These are phyloP conservation scores for Leptoteleia sp. DNA, from an alignment of 1,140 invertebrate genomes.

Conservation along the genomic window DNA sequence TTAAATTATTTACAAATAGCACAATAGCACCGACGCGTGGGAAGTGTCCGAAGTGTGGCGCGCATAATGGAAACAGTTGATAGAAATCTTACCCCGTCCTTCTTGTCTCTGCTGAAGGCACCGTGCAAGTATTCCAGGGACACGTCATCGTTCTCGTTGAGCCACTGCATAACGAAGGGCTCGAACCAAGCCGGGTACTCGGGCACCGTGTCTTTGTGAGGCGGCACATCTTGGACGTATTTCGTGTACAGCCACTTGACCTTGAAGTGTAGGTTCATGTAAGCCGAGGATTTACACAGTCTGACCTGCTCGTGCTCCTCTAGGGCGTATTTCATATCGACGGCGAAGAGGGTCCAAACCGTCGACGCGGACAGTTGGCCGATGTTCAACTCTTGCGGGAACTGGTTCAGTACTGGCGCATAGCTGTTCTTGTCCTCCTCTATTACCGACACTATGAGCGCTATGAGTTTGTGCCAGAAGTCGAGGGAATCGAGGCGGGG, in stretches of 20 bases:
- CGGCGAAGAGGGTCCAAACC: constrained; percentile 98
- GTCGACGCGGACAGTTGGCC: constrained; percentile 97
- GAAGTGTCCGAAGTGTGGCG: too few species aligned
- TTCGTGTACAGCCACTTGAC: constrained; percentile 99
- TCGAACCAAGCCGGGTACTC: constrained; percentile 99
- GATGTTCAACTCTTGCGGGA: constrained; percentile 95
- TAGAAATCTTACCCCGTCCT: too few species aligned
- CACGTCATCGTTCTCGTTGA: constrained; percentile 99
- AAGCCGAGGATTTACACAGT: constrained; percentile 97
- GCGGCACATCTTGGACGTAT: constrained; percentile 98
- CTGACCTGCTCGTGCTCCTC: constrained; percentile 98
- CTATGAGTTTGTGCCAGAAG: constrained; percentile 99
- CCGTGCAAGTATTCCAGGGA: constrained; percentile 99
- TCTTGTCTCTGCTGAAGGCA: too few species aligned
- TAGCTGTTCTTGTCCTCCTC: constrained; percentile 99
- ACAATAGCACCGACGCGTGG: too few species aligned
- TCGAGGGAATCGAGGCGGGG: constrained; percentile 95
- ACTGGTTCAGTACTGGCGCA: constrained; percentile 99
- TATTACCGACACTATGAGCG: constrained; percentile 98
- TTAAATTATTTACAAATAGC: background rate
- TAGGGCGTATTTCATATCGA: constrained; percentile 98
- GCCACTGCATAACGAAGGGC: constrained; percentile 99
- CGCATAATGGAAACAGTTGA: too few species aligned
- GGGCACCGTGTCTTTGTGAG: constrained; percentile 95
- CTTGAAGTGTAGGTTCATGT: constrained; percentile 99